Evolutionary conservation across 2,797 vertebrate genomes (phyloP).

Genomic region (Fratercula arctica): DNA sequence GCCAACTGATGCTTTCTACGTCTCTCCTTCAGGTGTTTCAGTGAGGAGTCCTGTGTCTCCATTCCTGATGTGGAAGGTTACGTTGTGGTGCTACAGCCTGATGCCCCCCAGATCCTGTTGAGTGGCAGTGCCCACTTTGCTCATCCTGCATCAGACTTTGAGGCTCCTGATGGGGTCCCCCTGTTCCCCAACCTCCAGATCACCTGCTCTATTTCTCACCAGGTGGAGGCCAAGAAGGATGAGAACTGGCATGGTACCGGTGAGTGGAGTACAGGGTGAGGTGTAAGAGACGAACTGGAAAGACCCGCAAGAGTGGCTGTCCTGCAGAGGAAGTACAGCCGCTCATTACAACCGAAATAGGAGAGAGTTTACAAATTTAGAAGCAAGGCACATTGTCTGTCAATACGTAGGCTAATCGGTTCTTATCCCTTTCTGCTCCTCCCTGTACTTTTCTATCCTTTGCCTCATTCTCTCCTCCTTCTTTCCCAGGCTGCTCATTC

Average conservation of each 20-base stretch:
- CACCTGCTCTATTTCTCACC: slow-evolving; percentile 93
- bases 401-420: slow-evolving; percentile 46
- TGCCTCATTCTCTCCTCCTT: neutral
- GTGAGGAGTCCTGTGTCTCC: slow-evolving; percentile 94
- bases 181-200: slow-evolving; percentile 93
- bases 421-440: slow-evolving; percentile 50
- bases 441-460: slow-evolving; percentile 16
- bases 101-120: slow-evolving; percentile 95
- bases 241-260: slow-evolving; percentile 90
- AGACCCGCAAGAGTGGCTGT: neutral
- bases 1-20: neutral
- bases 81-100: slow-evolving; percentile 95
- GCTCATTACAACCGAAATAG: neutral
- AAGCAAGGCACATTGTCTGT: slow-evolving; percentile 11
- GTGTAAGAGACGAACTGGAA: neutral
- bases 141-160: slow-evolving; percentile 89
- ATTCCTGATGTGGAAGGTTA: slow-evolving; percentile 95
- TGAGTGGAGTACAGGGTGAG: neutral
- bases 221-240: slow-evolving; percentile 82
- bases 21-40: slow-evolving; percentile 88
- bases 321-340: neutral
- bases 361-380: neutral
- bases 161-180: slow-evolving; percentile 85
- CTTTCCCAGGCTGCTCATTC: slow-evolving; percentile 30
- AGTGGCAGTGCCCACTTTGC: slow-evolving; percentile 92